phyloP scores from a whole-genome alignment of 2,797 vertebrate genomes.

The Scyliorhinus canicula region DNA sequence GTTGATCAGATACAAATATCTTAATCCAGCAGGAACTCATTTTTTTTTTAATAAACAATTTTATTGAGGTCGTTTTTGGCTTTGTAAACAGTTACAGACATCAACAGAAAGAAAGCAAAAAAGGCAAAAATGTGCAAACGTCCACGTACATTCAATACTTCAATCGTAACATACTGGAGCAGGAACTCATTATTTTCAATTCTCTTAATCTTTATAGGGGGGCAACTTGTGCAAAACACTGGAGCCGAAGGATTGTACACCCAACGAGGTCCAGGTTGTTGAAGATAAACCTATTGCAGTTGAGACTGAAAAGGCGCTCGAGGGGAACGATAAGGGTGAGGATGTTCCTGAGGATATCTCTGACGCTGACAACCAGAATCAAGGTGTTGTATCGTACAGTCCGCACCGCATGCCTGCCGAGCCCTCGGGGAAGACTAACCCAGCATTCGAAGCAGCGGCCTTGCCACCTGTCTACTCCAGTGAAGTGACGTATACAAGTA shows the following conservation, averaged over 20 bases:
- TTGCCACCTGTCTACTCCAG: background rate
- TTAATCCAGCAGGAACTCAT: too few relatives aligned
- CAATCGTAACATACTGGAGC: too few relatives aligned
- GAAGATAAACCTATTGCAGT: background rate
- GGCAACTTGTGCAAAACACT: conserved; percentile 43
- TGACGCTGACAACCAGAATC: background rate
- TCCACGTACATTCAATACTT: too few relatives aligned
- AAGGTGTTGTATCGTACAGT: background rate
- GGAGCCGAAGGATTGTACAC: conserved; percentile 51
- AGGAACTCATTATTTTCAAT: background rate
- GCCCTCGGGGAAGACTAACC: background rate
- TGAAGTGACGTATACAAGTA: background rate
- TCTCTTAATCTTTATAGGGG: background rate
- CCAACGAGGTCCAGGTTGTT: conserved; percentile 51
- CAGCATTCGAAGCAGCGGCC: background rate
- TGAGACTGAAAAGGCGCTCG: background rate
- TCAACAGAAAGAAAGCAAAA: too few relatives aligned
- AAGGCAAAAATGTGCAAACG: too few relatives aligned
- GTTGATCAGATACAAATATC: background rate
- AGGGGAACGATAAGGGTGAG: background rate
- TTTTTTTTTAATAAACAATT: too few relatives aligned
- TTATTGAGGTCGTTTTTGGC: too few relatives aligned
- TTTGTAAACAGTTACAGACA: too few relatives aligned
- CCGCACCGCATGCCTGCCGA: background rate
- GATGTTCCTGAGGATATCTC: background rate